Evolutionary conservation across 2,113 vertebrate species (phyloP).

Genomic region (Mormyrus iriodes): DNA sequence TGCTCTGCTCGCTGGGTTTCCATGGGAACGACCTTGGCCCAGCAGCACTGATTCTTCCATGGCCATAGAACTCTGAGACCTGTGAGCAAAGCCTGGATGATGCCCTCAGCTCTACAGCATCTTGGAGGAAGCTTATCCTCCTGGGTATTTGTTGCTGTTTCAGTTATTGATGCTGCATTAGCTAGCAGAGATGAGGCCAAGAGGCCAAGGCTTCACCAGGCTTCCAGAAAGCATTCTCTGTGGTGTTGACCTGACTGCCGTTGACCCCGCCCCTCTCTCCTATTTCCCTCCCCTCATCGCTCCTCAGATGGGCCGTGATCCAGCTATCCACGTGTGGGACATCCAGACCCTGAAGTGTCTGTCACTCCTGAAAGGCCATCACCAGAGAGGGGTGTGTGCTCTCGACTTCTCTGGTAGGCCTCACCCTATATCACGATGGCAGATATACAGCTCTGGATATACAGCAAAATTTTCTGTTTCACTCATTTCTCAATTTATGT

Average conservation of each 20-base stretch:
- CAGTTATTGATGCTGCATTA: not conserved
- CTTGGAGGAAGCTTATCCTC: not conserved
- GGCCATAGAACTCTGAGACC: not conserved
- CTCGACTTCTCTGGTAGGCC: constrained; percentile 87
- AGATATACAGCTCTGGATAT: not conserved
- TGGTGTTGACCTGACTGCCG: not conserved
- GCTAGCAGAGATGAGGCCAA: too few relatives aligned
- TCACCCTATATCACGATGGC: not conserved
- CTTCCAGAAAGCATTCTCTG: not conserved
- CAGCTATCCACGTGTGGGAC: constrained; percentile 91
- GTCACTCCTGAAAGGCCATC: constrained; percentile 83
- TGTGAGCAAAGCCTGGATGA: not conserved
- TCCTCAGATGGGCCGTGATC: constrained; percentile 84
- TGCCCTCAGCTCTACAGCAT: not conserved
- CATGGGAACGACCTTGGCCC: not conserved
- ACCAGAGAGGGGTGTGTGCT: constrained; percentile 86
- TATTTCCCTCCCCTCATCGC: not conserved
- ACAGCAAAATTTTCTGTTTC: not conserved
- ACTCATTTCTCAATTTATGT: not conserved
- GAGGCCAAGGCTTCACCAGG: not conserved
- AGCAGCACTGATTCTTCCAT: not conserved
- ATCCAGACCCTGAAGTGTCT: constrained; percentile 86
- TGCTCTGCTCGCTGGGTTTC: not conserved
- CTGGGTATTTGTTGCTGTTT: not conserved
- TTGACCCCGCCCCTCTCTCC: not conserved